Evolutionary conservation across 1,140 invertebrate genomes (phyloP).

Genomic region (Mizuhopecten yessoensis): DNA sequence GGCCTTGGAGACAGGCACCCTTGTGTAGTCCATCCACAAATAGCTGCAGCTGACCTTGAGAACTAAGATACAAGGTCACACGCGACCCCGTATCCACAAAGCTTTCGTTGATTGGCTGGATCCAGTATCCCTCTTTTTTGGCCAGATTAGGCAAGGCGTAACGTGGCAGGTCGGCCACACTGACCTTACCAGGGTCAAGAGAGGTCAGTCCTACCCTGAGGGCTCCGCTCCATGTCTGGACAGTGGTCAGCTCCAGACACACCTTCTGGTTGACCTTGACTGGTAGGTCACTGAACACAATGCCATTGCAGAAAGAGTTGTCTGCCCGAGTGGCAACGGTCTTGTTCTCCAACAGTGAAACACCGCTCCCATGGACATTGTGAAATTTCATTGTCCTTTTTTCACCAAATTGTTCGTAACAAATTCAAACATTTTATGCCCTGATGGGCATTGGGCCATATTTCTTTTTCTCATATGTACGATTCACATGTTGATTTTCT

Average conservation of each 20-base stretch:
- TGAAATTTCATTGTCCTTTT: constrained; percentile 78
- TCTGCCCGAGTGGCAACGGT: constrained; percentile 74
- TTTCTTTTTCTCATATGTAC: background rate
- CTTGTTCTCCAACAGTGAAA: constrained; percentile 71
- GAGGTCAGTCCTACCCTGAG: constrained; percentile 82
- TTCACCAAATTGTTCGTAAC: background rate
- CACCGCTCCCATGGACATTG: constrained; percentile 73
- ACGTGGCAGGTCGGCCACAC: constrained; percentile 73
- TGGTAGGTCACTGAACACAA: constrained; percentile 82
- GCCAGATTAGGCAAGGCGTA: constrained; percentile 81
- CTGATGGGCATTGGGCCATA: background rate
- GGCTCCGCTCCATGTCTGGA: constrained; percentile 81
- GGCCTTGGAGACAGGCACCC: constrained; percentile 77
- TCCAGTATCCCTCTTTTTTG: constrained; percentile 81
- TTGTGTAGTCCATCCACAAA: constrained; percentile 83
- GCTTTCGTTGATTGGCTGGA: constrained; percentile 77
- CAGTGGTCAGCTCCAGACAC: constrained; percentile 76
- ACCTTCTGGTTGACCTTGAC: constrained; percentile 77
- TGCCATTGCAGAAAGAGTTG: constrained; percentile 81
- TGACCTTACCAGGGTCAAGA: constrained; percentile 76
- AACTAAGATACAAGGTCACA: constrained; percentile 80
- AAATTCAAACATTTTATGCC: background rate
- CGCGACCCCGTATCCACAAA: constrained; percentile 72
- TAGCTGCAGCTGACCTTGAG: constrained; percentile 79
- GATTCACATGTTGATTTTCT: constrained; percentile 7